Percentiles rank a stretch among this genome's conserved stretches.
phyloP scores from a whole-genome alignment of 2,797 vertebrate genomes.

The Esox masquinongy region DNA sequence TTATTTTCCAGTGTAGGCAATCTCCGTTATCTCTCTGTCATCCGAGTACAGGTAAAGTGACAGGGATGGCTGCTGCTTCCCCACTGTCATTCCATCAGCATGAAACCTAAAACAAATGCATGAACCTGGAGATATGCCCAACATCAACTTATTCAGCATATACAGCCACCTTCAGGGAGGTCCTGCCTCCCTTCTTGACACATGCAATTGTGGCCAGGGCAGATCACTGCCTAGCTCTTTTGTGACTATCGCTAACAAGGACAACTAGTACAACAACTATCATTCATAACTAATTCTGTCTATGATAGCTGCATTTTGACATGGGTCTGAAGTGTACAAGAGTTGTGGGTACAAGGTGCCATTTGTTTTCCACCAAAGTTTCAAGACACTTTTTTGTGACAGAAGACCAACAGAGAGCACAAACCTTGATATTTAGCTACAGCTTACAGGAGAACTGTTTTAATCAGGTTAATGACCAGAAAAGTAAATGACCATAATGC shows the following conservation, averaged over 20 bases:
- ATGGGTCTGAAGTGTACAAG: not conserved
- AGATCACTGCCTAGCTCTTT: not conserved
- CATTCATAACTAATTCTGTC: not conserved
- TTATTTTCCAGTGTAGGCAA: not conserved
- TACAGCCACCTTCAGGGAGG: slow-evolving; percentile 14
- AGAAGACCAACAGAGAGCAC: not conserved
- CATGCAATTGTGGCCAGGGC: slow-evolving; percentile 14
- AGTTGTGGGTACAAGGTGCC: not conserved
- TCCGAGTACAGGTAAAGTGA: not conserved
- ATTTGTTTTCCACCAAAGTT: not conserved
- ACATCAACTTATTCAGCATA: slow-evolving; percentile 12
- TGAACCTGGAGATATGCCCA: slow-evolving; percentile 20
- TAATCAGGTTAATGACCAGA: not conserved
- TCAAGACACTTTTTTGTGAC: not conserved
- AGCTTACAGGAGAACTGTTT: not conserved
- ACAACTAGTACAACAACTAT: not conserved
- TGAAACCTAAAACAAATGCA: slow-evolving; percentile 32
- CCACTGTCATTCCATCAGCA: slow-evolving; percentile 13
- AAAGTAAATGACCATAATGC: not conserved
- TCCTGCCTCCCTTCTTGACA: slow-evolving; percentile 12
- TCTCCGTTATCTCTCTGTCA: not conserved
- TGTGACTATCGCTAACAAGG: not conserved
- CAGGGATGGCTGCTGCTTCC: slow-evolving; percentile 14
- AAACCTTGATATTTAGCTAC: not conserved
- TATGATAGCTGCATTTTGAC: not conserved